phyloP scores from a whole-genome alignment of 2,888 invertebrate species.

The Drosophila nr. fundita region DNA sequence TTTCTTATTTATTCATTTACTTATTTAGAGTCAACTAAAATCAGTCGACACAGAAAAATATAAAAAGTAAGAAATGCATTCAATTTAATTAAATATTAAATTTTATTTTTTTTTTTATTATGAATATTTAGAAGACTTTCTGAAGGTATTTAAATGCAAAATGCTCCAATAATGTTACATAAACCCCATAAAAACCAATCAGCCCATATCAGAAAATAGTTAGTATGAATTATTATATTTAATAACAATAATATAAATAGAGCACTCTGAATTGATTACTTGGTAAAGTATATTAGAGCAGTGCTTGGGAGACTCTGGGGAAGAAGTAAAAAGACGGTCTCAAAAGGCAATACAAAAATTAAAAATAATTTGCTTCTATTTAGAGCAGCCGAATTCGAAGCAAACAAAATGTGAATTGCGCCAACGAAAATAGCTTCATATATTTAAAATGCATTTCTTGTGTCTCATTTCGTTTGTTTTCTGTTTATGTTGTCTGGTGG shows the following conservation, averaged over 20 bases:
- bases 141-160: not conserved
- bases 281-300: not conserved
- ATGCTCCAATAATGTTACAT: not conserved
- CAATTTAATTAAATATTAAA: not conserved
- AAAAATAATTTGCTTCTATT: not conserved
- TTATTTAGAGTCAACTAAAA: not conserved
- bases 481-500: conserved; percentile 12
- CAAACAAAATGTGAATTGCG: conserved; percentile 12
- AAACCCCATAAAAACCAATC: not conserved
- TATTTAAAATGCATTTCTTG: conserved; percentile 40
- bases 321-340: not conserved
- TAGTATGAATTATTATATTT: no score
- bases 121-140: not conserved
- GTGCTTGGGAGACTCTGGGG: not conserved
- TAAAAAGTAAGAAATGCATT: not conserved
- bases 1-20: not conserved
- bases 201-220: not conserved
- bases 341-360: not conserved
- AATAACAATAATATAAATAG: no score
- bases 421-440: conserved; percentile 16
- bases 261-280: no score
- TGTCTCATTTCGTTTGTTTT: conserved; percentile 19
- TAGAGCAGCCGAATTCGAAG: conserved; percentile 5
- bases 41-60: not conserved
- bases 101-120: no score